These are phyloP conservation scores for Pseudopipra pipra DNA, from an alignment of 2,113 vertebrate species.

Conservation along the genomic window DNA sequence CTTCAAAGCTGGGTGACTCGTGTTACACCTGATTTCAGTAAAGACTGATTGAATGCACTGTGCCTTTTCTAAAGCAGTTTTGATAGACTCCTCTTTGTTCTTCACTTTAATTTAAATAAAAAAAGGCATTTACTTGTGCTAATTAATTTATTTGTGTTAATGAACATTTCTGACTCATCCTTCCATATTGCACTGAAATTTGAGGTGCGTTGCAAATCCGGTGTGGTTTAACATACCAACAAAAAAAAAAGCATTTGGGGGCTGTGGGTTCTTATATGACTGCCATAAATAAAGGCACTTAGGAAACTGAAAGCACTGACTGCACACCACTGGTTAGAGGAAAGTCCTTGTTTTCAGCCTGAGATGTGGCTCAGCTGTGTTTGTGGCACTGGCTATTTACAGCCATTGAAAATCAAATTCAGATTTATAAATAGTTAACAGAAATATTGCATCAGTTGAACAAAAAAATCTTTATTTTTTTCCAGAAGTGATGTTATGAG, in stretches of 20 bases:
- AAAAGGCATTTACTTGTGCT: not conserved
- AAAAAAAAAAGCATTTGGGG: not conserved
- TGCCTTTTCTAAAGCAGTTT: not conserved
- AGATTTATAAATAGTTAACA: slow-evolving; percentile 22
- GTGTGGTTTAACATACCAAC: not conserved
- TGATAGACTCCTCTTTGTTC: not conserved
- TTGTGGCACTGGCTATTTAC: not conserved
- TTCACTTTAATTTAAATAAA: not conserved
- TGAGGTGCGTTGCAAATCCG: not conserved
- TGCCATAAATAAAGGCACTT: not conserved
- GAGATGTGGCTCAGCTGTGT: not conserved
- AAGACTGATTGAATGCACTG: not conserved
- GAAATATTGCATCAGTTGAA: not conserved
- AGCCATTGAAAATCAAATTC: not conserved
- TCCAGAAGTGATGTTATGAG: not conserved
- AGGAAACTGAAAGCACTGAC: not conserved
- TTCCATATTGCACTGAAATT: not conserved
- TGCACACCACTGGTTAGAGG: not conserved
- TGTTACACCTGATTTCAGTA: not conserved
- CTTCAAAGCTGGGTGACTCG: not conserved
- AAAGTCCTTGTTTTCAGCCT: not conserved
- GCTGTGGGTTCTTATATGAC: not conserved
- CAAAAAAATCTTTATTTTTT: not conserved
- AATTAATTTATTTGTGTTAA: slow-evolving; percentile 25
- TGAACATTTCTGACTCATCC: not conserved